Base-by-base conservation (phyloP, 1,140 invertebrate species). In the Meloidogyne floridensis region DNA sequence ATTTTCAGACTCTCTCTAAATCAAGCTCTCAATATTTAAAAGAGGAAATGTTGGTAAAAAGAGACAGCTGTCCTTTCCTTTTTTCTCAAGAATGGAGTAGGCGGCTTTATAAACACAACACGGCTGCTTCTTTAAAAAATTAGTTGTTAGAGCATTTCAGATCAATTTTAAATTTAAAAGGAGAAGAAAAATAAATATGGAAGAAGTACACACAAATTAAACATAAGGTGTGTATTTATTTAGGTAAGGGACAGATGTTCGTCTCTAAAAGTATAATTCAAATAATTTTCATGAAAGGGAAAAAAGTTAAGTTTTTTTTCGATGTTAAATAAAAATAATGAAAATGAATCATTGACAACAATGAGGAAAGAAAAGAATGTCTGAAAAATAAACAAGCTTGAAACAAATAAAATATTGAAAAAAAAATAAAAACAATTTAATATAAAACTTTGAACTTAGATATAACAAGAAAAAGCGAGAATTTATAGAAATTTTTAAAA, bases 11-110 rank as follows among this genome's bases (percentile, higher is more conserved):
- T 65, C n/a, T n/a, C n/a, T 65, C 15, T 65, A 5, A 65, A 65
- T 65, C 15, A 65, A 65, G 15, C n/a, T 6, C 56, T 59, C 56
- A 59, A 59, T 59, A 59, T 5, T 59, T 5, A n/a, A 56, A 65
- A 65, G 59, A 18, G n/a, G n/a, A 65, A 65, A 65, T 65, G 15
- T 65, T 65, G 59, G 59, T 65, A 65, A 65, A 65, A 65, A 65
- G 59, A 65, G n/a, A 65, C 59, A 65, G n/a, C 59, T 65, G 59
- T 65, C 59, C 56, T 15, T 59, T 11, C 15, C 10, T 56, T 3
- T 56, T 32, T 32, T 6, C 59, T 65, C 59, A 65, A 65, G 59
- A 65, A 65, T 65, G 59, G 59, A 65, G 59, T 65, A 65, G 59
- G 59, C 59, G 59, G 59, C 11, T 54, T 54, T 65, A 15, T 65